Conservation (phyloP, 2,888 invertebrate species). For the Trichogramma evanescens region DNA sequence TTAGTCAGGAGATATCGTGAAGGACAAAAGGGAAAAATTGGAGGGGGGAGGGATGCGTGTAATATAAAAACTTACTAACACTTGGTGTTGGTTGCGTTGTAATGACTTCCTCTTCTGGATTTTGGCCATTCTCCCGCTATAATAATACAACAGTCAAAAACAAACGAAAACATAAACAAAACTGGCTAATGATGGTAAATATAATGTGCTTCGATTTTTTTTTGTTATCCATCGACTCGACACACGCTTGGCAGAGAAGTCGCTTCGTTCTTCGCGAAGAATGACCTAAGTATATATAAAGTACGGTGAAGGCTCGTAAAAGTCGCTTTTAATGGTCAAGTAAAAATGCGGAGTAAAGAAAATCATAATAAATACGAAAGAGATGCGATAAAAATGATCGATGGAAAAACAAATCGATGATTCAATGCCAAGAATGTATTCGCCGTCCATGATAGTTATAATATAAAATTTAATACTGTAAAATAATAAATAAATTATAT, state of each 20-base stretch:
- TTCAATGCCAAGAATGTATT: constrained; percentile 33
- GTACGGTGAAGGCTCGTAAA: too few species aligned
- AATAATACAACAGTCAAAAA: constrained; percentile 47
- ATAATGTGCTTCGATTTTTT: constrained; percentile 22
- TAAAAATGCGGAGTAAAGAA: too few species aligned
- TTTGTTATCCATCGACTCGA: too few species aligned
- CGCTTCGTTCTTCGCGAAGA: too few species aligned
- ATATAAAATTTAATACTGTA: too few species aligned
- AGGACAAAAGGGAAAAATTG: too few species aligned
- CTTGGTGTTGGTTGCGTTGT: constrained; percentile 41
- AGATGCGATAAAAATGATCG: neutral
- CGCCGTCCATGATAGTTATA: constrained; percentile 13
- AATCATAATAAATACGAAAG: too few species aligned
- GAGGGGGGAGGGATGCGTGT: constrained; percentile 20
- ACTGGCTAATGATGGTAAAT: constrained; percentile 36
- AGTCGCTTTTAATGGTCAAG: too few species aligned
- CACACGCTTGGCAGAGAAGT: constrained; percentile 37
- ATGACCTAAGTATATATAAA: too few species aligned
- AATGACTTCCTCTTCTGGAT: constrained; percentile 41
- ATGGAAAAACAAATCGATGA: constrained; percentile 20
- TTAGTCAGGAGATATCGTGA: too few species aligned
- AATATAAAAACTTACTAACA: constrained; percentile 39
- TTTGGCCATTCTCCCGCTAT: constrained; percentile 41
- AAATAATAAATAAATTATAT: too few species aligned
- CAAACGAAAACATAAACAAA: constrained; percentile 46